Base-by-base conservation (phyloP, 2,888 invertebrate genomes). In the Helleia helle region DNA sequence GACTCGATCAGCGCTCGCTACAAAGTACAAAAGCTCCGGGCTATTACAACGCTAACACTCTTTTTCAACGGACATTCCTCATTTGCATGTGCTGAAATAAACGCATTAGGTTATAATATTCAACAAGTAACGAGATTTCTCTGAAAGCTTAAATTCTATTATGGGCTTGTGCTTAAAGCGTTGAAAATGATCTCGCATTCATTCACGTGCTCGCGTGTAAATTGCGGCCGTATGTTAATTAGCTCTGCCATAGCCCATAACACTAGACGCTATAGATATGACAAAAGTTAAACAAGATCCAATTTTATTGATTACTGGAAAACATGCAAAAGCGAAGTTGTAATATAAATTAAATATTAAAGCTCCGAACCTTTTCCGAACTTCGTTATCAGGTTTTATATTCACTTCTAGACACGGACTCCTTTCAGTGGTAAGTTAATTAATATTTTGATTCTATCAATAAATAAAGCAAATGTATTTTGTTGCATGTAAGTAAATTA, bases 1-100 rank as follows among this genome's bases (percentile, higher is more conserved):
- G 74, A 72, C 62, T 56, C 46, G 52, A 51, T 60, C 61, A 63
- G 60, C 63, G 57, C 66, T 60, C 58, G 55, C 60, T n/a, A 54
- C 55, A 61, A 58, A 52, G 51, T n/a, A 54, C 55, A 61, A 58
- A 52, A 51, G 59, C 60, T 56, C 59, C 52, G 58, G 51, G 56
- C 31, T 11, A 22, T 24, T 9, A 9, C 12, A 26, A 18, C 22
- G 13, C 55, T 56, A 49, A 46, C 54, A 59, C 50, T 49, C 47
- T 46, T 43, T 44, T 44, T 36, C 13, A 13, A 25, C 26, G 2
- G 9, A 26, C n/a, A n/a, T n/a, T n/a, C n/a, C n/a, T n/a, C n/a
- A n/a, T n/a, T n/a, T n/a, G n/a, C n/a, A n/a, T n/a, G n/a, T n/a
- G n/a, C n/a, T n/a, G n/a, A n/a, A n/a, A 11, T 9, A 30, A 30